Evolutionary conservation across 2,113 vertebrate genomes (phyloP).

Genomic region (Carettochelys insculpta): DNA sequence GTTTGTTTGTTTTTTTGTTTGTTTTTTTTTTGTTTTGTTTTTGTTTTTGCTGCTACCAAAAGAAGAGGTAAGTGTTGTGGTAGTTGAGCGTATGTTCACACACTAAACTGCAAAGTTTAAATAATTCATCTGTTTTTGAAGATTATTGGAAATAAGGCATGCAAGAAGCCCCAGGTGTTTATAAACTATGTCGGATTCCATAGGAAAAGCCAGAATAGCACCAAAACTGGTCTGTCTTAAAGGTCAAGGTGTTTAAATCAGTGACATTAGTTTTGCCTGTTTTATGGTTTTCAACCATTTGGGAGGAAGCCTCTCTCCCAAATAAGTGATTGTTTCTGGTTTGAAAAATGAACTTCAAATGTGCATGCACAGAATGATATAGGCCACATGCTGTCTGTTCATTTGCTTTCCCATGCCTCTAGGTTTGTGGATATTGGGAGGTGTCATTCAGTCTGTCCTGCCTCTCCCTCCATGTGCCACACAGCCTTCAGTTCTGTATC

Average conservation of each 20-base stretch:
- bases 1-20: conserved; percentile 54
- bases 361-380: accelerated
- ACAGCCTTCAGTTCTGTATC: neutral
- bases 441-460: neutral
- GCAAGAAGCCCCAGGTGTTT: neutral
- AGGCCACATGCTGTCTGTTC: neutral
- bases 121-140: neutral
- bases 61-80: conserved; percentile 17
- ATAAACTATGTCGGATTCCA: neutral
- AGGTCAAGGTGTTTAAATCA: neutral
- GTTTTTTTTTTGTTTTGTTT: no score
- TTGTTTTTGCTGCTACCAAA: conserved; percentile 47
- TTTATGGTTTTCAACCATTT: neutral
- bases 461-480: neutral
- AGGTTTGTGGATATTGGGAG: neutral
- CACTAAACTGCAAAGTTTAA: neutral
- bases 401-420: neutral
- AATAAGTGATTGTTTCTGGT: neutral
- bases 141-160: neutral
- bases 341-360: neutral
- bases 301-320: neutral
- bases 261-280: neutral
- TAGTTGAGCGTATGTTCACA: neutral
- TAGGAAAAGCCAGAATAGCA: no score
- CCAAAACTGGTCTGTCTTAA: neutral